Percentiles rank a stretch among this genome's conserved stretches.
These are phyloP conservation scores for Dasyurus viverrinus DNA, from an alignment of 2,113 vertebrate genomes.

Conservation along the genomic window DNA sequence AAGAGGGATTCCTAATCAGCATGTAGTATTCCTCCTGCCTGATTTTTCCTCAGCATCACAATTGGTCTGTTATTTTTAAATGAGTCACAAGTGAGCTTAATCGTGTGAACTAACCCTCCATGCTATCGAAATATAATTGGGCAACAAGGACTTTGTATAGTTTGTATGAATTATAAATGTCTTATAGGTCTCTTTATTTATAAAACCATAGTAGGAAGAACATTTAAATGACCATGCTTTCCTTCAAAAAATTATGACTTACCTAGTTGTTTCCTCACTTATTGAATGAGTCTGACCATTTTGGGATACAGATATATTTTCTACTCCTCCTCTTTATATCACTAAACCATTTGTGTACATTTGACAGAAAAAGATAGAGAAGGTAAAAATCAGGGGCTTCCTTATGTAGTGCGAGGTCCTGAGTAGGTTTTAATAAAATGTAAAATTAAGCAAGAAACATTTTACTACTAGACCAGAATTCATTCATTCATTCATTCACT, in stretches of 20 bases:
- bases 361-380: not conserved
- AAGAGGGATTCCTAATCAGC: not conserved
- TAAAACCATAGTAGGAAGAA: slow-evolving; percentile 13
- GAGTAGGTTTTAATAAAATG: not conserved
- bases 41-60: not conserved
- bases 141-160: not conserved
- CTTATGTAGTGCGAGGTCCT: not conserved
- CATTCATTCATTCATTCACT: not conserved
- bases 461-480: not conserved
- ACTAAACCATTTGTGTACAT: not conserved
- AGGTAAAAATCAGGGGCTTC: not conserved
- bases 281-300: not conserved
- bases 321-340: slow-evolving; percentile 24
- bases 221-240: slow-evolving; percentile 42
- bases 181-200: slow-evolving; percentile 38
- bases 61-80: slow-evolving; percentile 38
- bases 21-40: not conserved
- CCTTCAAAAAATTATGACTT: slow-evolving; percentile 44
- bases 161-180: not conserved
- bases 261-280: slow-evolving; percentile 28
- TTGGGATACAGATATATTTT: not conserved
- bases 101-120: slow-evolving; percentile 44
- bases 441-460: not conserved
- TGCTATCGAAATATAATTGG: slow-evolving; percentile 33
- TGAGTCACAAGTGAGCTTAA: slow-evolving; percentile 51